A percentile compares a stretch with the other conserved stretches of the same genome.
Evolutionary conservation across 2,888 invertebrate species (phyloP).

Genomic region (Therioaphis trifolii): DNA sequence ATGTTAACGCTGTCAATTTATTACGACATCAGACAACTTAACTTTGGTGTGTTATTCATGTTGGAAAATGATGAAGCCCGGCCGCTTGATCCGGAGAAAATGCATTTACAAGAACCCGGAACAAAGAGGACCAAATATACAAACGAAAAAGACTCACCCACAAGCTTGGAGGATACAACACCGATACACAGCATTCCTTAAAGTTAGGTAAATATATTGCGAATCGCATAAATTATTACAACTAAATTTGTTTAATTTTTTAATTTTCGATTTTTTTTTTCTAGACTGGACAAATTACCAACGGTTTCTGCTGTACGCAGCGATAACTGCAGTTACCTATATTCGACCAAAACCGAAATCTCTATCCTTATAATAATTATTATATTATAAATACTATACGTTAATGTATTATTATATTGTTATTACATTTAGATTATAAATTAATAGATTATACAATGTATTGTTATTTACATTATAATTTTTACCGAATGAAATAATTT

Average conservation of each 20-base stretch:
- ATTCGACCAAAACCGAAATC: slow-evolving; percentile 49
- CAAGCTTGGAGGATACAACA: slow-evolving; percentile 78
- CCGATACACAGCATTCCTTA: slow-evolving; percentile 73
- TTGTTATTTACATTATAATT: slow-evolving; percentile 48
- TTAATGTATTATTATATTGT: slow-evolving; percentile 61
- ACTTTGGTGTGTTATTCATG: slow-evolving; percentile 83
- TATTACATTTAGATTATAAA: slow-evolving; percentile 58
- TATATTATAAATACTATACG: slow-evolving; percentile 49
- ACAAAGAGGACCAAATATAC: slow-evolving; percentile 70
- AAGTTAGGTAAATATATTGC: slow-evolving; percentile 14
- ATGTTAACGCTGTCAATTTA: slow-evolving; percentile 86
- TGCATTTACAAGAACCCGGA: slow-evolving; percentile 74
- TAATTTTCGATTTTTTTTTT: background rate
- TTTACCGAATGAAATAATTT: slow-evolving; percentile 19
- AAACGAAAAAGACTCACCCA: slow-evolving; percentile 68
- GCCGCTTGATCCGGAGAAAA: slow-evolving; percentile 76
- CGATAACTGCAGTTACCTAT: slow-evolving; percentile 48
- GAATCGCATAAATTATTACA: background rate
- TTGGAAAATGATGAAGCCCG: slow-evolving; percentile 73
- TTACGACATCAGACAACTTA: slow-evolving; percentile 90
- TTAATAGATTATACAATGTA: slow-evolving; percentile 47
- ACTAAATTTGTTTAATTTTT: background rate
- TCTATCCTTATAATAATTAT: slow-evolving; percentile 37
- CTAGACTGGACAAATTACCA: slow-evolving; percentile 14
- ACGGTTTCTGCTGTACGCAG: slow-evolving; percentile 33